These are phyloP conservation scores for Pteromalus puparum DNA, from an alignment of 1,140 invertebrate species.

Conservation along the genomic window DNA sequence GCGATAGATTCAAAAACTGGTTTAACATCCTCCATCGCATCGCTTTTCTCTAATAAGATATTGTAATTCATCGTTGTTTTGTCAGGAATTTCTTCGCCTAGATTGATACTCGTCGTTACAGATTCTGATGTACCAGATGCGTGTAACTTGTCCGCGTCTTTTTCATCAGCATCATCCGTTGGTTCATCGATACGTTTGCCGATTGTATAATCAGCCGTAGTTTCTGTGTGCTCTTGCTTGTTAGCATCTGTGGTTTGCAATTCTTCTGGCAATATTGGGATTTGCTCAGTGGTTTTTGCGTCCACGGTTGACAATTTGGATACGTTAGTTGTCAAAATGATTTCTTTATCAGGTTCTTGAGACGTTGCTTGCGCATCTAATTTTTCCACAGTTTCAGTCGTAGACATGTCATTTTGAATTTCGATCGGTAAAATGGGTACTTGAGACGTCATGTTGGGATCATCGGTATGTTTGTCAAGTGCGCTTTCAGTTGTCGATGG, in stretches of 20 bases:
- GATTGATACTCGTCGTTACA: neutral
- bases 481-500: conserved; percentile 1
- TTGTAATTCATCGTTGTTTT: conserved; percentile 13
- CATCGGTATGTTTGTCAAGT: conserved; percentile 62
- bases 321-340: conserved; percentile 57
- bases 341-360: conserved; percentile 55
- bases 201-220: conserved; percentile 23
- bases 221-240: conserved; percentile 22
- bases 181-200: conserved; percentile 30
- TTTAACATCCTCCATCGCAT: conserved; percentile 58
- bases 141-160: neutral
- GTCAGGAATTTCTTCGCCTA: conserved; percentile 32
- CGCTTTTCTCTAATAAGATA: neutral
- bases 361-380: conserved; percentile 24
- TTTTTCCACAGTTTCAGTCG: conserved; percentile 57
- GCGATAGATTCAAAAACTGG: conserved; percentile 69
- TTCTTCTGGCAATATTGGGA: conserved; percentile 71
- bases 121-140: conserved; percentile 44
- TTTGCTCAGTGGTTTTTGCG: conserved; percentile 68
- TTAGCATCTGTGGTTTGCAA: conserved; percentile 64
- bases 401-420: conserved; percentile 69
- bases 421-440: conserved; percentile 70
- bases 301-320: conserved; percentile 57
- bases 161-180: neutral
- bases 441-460: conserved; percentile 67